phyloP scores from a whole-genome alignment of 2,888 invertebrate genomes.

The Lagria hirta region DNA sequence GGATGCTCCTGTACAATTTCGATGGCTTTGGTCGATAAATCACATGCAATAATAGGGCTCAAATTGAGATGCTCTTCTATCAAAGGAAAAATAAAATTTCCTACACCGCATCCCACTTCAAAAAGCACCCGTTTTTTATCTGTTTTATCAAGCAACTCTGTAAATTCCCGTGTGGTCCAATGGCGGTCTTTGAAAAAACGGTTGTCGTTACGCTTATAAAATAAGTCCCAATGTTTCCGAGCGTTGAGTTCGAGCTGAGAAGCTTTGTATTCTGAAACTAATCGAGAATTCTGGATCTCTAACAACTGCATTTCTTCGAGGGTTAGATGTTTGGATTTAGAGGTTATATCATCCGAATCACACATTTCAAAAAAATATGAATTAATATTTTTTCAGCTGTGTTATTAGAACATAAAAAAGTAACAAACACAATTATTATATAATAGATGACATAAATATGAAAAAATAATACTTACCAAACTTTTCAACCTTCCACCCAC shows the following conservation, averaged over 20 bases:
- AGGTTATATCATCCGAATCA: no score
- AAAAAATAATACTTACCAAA: no score
- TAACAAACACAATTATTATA: no score
- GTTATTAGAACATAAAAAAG: no score
- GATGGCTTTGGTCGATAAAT: conserved; percentile 89
- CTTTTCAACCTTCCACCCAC: no score
- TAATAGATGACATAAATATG: no score
- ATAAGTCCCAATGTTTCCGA: conserved; percentile 91
- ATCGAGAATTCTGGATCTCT: conserved; percentile 66
- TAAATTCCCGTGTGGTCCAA: conserved; percentile 95
- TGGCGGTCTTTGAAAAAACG: conserved; percentile 94
- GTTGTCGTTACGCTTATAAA: conserved; percentile 92
- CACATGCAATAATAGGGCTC: conserved; percentile 85
- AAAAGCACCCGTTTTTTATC: conserved; percentile 57
- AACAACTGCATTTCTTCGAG: conserved; percentile 64
- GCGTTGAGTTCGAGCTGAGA: conserved; percentile 78
- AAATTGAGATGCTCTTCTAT: conserved; percentile 74
- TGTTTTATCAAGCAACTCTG: conserved; percentile 50
- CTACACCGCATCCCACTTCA: conserved; percentile 95
- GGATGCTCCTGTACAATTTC: conserved; percentile 76
- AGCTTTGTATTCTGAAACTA: conserved; percentile 74
- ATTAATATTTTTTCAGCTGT: no score
- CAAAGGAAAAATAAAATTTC: conserved; percentile 93
- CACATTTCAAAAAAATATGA: no score
- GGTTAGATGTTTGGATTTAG: conserved; percentile 10